phyloP scores from a whole-genome alignment of 35 echinoderm and acorn worm species.

The Ptychodera flava region DNA sequence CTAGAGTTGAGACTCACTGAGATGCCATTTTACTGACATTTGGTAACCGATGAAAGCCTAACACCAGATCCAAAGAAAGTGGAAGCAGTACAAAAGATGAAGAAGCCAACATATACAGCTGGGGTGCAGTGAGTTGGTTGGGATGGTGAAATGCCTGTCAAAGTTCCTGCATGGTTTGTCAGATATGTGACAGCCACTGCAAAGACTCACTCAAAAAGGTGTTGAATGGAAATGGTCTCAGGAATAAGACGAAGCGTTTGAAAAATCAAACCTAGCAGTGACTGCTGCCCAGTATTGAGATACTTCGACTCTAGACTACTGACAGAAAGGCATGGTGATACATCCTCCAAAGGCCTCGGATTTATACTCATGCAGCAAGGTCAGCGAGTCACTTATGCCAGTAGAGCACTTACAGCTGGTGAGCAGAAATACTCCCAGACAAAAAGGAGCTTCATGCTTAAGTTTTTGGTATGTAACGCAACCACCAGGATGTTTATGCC shows the following conservation, averaged over 20 bases:
- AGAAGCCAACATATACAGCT: conserved; percentile 13
- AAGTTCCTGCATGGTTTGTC: conserved; percentile 53
- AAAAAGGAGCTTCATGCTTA: conserved; percentile 64
- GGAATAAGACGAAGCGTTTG: conserved; percentile 33
- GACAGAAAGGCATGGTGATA: conserved; percentile 78
- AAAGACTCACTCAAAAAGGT: conserved; percentile 48
- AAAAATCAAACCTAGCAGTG: conserved; percentile 28
- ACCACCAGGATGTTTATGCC: conserved; percentile 59
- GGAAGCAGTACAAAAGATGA: conserved; percentile 39
- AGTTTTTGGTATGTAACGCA: conserved; percentile 48
- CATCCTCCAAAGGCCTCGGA: too few species aligned
- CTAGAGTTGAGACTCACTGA: conserved; percentile 37
- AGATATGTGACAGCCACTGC: conserved; percentile 42
- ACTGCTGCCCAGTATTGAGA: conserved; percentile 40
- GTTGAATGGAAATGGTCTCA: too few species aligned
- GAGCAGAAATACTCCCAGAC: conserved; percentile 64
- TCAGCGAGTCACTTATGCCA: too few species aligned
- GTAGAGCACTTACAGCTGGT: too few species aligned
- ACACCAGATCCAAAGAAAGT: conserved; percentile 41
- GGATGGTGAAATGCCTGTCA: conserved; percentile 51
- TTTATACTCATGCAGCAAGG: conserved; percentile 44
- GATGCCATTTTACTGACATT: conserved; percentile 22
- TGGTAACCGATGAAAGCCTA: neutral
- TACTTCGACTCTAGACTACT: conserved; percentile 28
- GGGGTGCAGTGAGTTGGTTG: conserved; percentile 40